Base-by-base conservation (phyloP, 2,888 invertebrate species). In the Tuta absoluta region DNA sequence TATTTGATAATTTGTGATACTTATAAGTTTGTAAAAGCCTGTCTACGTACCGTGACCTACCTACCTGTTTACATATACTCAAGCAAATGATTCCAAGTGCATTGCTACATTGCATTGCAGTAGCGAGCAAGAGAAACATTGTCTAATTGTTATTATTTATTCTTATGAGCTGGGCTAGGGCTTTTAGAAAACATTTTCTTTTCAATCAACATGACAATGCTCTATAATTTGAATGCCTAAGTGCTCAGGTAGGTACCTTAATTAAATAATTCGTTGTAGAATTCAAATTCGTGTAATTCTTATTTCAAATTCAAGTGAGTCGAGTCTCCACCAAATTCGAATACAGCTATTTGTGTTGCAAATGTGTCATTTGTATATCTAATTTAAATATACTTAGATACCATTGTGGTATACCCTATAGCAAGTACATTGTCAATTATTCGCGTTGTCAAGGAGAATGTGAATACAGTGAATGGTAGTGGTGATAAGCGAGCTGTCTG, bases 401-500 rank as follows among this genome's bases (percentile, higher is more conserved):
- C n/a, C n/a, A 51, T 23, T 51, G 17, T 19, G 19, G 19, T 21
- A 2, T 21, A 12, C 51, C 48, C 48, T 48, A n/a, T n/a, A 17
- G 12, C 19, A 19, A 51, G 10, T 33, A 33, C 33, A 51, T 23
- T 53, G 24, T 21, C 53, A 53, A 53, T 49, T 49, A 49, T 19
- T 49, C 7, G 49, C 21, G 21, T 21, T 81, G 75, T 78, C 78
- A 82, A 79, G 82, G 81, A 81, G 73, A 74, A 74, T 68, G 68
- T 70, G 74, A 72, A 74, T 75, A 74, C 73, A 68, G 68, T 70
- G 74, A 72, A 74, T 75, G 82, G 81, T 82, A 80, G 73, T 76
- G 77, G 73, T 76, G 77, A 81, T 81, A 82, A 78, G 76, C 72
- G 74, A 79, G 74, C 77, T 33, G 33, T 33, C 82, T 74, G 81